These are phyloP conservation scores for Ptiloglossa arizonensis DNA, from an alignment of 1,140 invertebrate species.

Conservation along the genomic window DNA sequence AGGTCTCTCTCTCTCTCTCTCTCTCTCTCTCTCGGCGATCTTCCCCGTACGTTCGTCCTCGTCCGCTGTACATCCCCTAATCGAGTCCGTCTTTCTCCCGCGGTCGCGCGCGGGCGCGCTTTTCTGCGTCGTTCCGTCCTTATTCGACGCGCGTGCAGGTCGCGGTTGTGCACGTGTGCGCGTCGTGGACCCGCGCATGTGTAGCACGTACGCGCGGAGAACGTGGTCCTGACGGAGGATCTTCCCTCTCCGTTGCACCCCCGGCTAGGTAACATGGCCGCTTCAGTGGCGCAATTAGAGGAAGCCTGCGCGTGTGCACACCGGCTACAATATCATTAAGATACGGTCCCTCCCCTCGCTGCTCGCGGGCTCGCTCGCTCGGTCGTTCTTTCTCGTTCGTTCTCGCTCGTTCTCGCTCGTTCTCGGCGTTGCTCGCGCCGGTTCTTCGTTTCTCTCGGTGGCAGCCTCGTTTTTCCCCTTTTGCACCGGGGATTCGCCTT, in stretches of 20 bases:
- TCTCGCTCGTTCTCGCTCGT: neutral
- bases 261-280: slow-evolving; percentile 73
- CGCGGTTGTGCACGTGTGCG: neutral
- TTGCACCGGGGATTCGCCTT: slow-evolving; percentile 17
- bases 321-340: slow-evolving; percentile 79
- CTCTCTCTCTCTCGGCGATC: neutral
- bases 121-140: neutral
- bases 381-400: neutral
- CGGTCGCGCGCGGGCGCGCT: no score
- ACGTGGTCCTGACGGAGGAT: slow-evolving; percentile 41
- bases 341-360: slow-evolving; percentile 65
- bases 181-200: neutral
- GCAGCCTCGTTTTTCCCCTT: slow-evolving; percentile 27
- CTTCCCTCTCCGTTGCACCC: slow-evolving; percentile 70
- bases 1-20: neutral
- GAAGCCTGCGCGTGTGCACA: slow-evolving; percentile 75
- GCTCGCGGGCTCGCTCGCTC: neutral
- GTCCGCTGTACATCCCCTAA: slow-evolving; percentile 24
- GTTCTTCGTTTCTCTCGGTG: neutral
- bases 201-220: neutral
- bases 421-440: no score
- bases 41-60: slow-evolving; percentile 1
- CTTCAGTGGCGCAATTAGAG: slow-evolving; percentile 79
- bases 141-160: neutral
- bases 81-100: neutral